Evolutionary conservation across 1,140 invertebrate genomes (phyloP), one percentile per base, ranked within the genome.

Genomic region (Watersipora subatra): DNA sequence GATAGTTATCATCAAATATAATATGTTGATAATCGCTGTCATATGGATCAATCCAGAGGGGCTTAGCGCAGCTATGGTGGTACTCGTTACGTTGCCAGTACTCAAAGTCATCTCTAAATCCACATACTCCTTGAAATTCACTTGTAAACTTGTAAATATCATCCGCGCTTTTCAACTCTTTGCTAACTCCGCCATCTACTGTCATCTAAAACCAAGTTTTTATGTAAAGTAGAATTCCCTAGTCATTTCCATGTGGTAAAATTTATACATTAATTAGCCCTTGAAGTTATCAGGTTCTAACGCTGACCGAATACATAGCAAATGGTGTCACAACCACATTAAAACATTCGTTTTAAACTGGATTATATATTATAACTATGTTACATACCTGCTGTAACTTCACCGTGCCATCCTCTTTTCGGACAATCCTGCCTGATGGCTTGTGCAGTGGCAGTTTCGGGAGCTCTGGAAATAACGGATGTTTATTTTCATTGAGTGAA

Each of bases 1-100:
- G 64, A 64, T 75, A 74, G 63, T 78, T 78, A 67, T 79, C 77
- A 61, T 79, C 77, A 65, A 79, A 79, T 63, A 79, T 72, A 58
- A 79, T 78, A 65, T 79, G 77, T 25, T 78, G 75, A n/a, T 73
- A 71, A 0, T 61, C 65, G 0, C 61, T 24, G 62, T 76, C 73
- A 64, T 63, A 71, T 2, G 69, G 71, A 61, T 77, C 74, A 15
- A 79, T 70, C 71, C 75, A 76, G 20, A 76, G 57, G 1, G 77
- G 77, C 69, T 79, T 79, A 15, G 69, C 73, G 1, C 71, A 65
- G 26, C 61, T 59, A 63, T 74, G 70, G 57, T 72, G 63, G 64
- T 76, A 79, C 12, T 66, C 63, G 64, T 77, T 66, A 15, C 68
- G 67, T 56, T 75, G 73, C 77, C 77, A 79, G 61, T 71, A 70